These are phyloP conservation scores for Tor tambroides DNA, from an alignment of 2,113 vertebrate species.

Conservation along the genomic window DNA sequence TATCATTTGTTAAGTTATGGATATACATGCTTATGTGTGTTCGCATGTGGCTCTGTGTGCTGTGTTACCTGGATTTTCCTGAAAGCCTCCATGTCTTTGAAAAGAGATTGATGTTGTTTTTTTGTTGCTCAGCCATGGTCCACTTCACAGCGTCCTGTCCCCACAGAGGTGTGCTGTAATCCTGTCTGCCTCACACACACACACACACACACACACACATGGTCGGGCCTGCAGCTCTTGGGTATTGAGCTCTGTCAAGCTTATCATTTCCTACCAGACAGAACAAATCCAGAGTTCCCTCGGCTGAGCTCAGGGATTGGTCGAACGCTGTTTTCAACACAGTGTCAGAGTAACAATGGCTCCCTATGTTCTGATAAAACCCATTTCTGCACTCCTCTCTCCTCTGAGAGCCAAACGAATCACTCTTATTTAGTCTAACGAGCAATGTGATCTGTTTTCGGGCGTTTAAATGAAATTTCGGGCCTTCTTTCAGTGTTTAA, in stretches of 20 bases:
- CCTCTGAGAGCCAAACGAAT: constrained; percentile 10
- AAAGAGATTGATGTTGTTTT: constrained; percentile 27
- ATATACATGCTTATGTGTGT: neutral
- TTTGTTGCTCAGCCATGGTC: constrained; percentile 33
- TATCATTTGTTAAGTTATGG: neutral
- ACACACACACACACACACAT: neutral
- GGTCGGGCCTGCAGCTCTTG: constrained; percentile 10
- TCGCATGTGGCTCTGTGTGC: neutral
- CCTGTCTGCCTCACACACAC: neutral
- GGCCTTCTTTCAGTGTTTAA: neutral
- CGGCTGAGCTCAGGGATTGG: constrained; percentile 37
- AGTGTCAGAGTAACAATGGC: constrained; percentile 26
- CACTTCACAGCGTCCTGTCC: constrained; percentile 39
- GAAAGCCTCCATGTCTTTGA: neutral
- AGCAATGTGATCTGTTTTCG: neutral
- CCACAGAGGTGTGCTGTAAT: constrained; percentile 37
- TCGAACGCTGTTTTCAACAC: constrained; percentile 4
- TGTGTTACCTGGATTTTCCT: neutral
- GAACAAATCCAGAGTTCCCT: constrained; percentile 32
- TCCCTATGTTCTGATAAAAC: constrained; percentile 30
- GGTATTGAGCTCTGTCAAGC: constrained; percentile 30
- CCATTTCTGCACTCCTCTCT: constrained; percentile 13
- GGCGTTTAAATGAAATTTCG: neutral
- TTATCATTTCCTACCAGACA: constrained; percentile 40
- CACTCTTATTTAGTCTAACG: constrained; percentile 2